phyloP scores from a whole-genome alignment of 2,797 vertebrate species.

The Cyprinella venusta region DNA sequence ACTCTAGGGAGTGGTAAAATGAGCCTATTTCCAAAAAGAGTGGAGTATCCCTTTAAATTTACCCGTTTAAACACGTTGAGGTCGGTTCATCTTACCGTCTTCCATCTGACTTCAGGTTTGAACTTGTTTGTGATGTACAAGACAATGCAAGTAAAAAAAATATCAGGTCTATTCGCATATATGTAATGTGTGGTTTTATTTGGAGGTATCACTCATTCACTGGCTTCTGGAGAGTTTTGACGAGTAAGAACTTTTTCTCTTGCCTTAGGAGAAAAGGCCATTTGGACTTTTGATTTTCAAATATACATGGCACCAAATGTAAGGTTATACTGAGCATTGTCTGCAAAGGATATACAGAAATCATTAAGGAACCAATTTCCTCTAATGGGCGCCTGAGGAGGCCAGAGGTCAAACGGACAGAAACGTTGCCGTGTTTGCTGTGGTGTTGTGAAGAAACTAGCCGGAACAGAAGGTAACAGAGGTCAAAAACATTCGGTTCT shows the following conservation, averaged over 20 bases:
- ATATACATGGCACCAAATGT: neutral
- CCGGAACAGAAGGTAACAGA: slow-evolving; percentile 42
- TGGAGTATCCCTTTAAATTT: no score
- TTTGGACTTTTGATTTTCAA: neutral
- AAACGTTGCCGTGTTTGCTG: slow-evolving; percentile 31
- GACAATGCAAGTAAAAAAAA: no score
- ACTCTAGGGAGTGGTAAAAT: no score
- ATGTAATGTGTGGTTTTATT: neutral
- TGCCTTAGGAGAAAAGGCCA: neutral
- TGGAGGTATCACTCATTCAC: neutral
- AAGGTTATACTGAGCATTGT: slow-evolving; percentile 19
- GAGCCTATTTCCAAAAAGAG: no score
- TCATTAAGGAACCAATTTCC: slow-evolving; percentile 51
- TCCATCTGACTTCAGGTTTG: no score
- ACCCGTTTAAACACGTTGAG: neutral
- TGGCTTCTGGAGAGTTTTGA: neutral
- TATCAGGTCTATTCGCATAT: no score
- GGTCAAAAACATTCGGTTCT: slow-evolving; percentile 45
- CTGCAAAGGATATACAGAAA: slow-evolving; percentile 19
- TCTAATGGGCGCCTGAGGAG: slow-evolving; percentile 38
- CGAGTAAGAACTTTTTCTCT: neutral
- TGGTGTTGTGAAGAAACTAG: slow-evolving; percentile 24
- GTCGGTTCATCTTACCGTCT: neutral
- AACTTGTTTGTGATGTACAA: no score
- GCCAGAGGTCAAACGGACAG: slow-evolving; percentile 32